Conservation (phyloP, 2,113 vertebrate genomes). For the Zosterops hypoxanthus region DNA sequence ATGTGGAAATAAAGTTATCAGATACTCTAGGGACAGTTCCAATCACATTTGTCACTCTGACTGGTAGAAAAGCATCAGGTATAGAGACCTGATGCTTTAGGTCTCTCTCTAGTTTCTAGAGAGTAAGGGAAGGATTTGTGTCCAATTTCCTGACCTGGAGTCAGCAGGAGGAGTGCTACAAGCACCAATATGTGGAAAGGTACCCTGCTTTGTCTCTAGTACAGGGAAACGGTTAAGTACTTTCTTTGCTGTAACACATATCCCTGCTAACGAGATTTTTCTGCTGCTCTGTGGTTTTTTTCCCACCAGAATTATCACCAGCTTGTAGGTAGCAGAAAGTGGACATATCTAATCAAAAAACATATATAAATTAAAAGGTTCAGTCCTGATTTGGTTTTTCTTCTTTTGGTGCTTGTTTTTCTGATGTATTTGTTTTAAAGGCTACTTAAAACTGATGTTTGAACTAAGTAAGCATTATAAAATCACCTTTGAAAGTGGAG, state of each 20-base stretch:
- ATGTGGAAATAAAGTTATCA: background rate
- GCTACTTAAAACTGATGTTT: background rate
- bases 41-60: background rate
- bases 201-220: background rate
- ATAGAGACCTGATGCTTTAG: background rate
- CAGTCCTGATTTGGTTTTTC: rapidly evolving
- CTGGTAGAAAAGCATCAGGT: background rate
- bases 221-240: rapidly evolving
- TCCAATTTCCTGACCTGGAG: background rate
- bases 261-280: background rate
- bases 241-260: background rate
- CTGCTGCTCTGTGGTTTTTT: background rate
- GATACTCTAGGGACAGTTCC: background rate
- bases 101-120: background rate
- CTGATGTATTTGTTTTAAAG: background rate
- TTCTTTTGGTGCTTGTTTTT: background rate
- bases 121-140: background rate
- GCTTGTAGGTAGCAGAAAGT: background rate
- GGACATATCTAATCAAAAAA: background rate
- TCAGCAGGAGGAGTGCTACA: background rate
- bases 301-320: background rate
- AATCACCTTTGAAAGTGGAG: background rate
- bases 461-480: background rate
- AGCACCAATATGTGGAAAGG: background rate
- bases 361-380: background rate